Percentiles rank a stretch among this genome's conserved stretches.
phyloP scores from a whole-genome alignment of 2,888 invertebrate genomes.

The Seira sanloemensis region DNA sequence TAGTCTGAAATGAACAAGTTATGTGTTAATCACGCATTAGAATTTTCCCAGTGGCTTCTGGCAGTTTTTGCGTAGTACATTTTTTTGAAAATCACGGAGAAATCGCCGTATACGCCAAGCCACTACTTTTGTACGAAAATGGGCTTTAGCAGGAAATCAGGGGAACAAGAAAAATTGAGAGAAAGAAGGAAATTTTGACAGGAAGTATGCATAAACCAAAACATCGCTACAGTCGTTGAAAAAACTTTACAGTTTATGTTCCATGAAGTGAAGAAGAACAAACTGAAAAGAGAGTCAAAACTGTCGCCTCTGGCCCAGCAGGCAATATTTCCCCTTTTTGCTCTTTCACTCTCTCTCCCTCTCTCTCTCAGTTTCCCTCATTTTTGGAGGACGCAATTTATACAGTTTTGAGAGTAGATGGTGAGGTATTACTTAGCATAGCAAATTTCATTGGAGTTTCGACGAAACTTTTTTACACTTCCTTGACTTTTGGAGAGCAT shows the following conservation, averaged over 20 bases:
- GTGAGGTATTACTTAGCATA: not conserved
- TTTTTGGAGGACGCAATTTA: no score
- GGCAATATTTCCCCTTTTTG: slow-evolving; percentile 46
- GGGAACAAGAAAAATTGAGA: not conserved
- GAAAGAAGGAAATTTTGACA: not conserved
- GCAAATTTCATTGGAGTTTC: slow-evolving; percentile 13
- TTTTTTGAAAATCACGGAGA: not conserved
- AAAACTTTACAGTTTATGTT: not conserved
- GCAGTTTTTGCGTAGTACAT: not conserved
- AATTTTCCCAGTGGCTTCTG: not conserved
- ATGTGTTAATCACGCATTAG: slow-evolving; percentile 30
- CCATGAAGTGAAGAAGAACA: slow-evolving; percentile 48
- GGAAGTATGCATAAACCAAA: slow-evolving; percentile 3
- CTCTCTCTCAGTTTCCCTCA: not conserved
- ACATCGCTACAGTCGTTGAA: slow-evolving; percentile 6
- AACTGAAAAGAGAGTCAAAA: slow-evolving; percentile 62
- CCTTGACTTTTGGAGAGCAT: not conserved
- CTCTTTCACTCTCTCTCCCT: not conserved
- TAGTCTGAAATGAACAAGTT: not conserved
- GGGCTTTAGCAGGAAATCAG: not conserved
- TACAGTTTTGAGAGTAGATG: no score
- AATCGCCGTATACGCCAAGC: not conserved
- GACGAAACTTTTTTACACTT: not conserved
- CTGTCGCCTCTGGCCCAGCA: slow-evolving; percentile 62
- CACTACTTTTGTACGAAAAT: not conserved